phyloP scores from a whole-genome alignment of 2,888 invertebrate genomes.

The Macaria liturata region DNA sequence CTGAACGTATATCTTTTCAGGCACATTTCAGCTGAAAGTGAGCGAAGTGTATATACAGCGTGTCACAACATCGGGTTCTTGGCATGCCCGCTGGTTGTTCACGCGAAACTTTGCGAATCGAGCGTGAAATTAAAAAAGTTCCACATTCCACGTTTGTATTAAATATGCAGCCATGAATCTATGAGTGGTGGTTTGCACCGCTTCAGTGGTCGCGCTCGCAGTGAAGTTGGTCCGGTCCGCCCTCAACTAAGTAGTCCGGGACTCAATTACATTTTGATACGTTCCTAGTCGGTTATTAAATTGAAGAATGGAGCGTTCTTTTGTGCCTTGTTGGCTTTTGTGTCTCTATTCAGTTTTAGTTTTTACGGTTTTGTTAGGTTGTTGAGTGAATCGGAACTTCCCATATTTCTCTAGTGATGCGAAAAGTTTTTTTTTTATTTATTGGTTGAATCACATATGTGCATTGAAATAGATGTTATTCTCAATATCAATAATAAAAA shows the following conservation, averaged over 20 bases:
- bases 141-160: conserved; percentile 50
- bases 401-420: too few species aligned
- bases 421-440: too few species aligned
- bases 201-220: conserved; percentile 39
- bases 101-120: conserved; percentile 63
- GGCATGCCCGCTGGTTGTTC: conserved; percentile 49
- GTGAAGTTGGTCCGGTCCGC: too few species aligned
- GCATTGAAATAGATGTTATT: too few species aligned
- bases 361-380: too few species aligned
- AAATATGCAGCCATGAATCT: conserved; percentile 45
- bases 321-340: too few species aligned
- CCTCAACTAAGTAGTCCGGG: conserved; percentile 25
- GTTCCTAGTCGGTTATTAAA: too few species aligned
- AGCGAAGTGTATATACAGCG: conserved; percentile 24
- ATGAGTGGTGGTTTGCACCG: conserved; percentile 42
- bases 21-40: conserved; percentile 8
- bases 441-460: too few species aligned
- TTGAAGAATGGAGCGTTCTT: too few species aligned
- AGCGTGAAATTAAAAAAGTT: conserved; percentile 81
- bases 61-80: conserved; percentile 52
- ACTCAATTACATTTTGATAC: conserved; percentile 23
- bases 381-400: too few species aligned
- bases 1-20: conserved; percentile 9
- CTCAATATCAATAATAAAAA: too few species aligned
- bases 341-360: too few species aligned